Evolutionary conservation across 2,797 vertebrate genomes (phyloP), one percentile per base, ranked within the genome.

Genomic region (Carcharodon carcharias): DNA sequence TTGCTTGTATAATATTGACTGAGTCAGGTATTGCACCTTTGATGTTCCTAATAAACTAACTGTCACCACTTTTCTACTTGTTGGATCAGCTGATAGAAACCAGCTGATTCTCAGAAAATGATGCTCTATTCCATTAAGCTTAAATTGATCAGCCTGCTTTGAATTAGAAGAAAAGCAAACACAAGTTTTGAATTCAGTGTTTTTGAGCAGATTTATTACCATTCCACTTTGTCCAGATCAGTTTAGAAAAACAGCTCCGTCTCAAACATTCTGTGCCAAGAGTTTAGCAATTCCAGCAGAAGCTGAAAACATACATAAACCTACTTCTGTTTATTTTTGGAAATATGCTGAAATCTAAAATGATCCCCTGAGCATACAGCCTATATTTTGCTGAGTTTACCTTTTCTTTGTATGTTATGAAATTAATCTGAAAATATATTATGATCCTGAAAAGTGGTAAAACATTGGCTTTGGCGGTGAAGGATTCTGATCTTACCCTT

Each of bases 391-490:
- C 45, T 77, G 50, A 77, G 18, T 6, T 95, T 56, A 71, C 54
- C 26, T 95, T 95, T 95, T 18, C 94, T 77, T 77, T 77, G 77
- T 35, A 31, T 28, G 77, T 73, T 77, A 95, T 95, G 69, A 71
- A 95, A 95, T 95, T 95, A 31, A 73, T 56, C 45, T 35, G 94
- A 77, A 95, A 95, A 77, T 56, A 77, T 58, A 77, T 77, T n/a
- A 95, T 95, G 94, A 56, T 50, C 31, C 69, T 77, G 94, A 77
- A 71, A 95, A 95, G 69, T 95, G 67, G 67, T 95, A 73, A 95
- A 95, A 73, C 54, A 56, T 77, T 95, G 71, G 94, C 69, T 77
- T n/a, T 54, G 26, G 50, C 45, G 8, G 11, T 7, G 28, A 77
- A 58, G 56, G 16, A 26, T 54, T 77, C 8, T 56, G 69, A 77